These are phyloP conservation scores for Microcebus jonahi DNA, from an alignment of 2,113 vertebrate species.

Conservation along the genomic window DNA sequence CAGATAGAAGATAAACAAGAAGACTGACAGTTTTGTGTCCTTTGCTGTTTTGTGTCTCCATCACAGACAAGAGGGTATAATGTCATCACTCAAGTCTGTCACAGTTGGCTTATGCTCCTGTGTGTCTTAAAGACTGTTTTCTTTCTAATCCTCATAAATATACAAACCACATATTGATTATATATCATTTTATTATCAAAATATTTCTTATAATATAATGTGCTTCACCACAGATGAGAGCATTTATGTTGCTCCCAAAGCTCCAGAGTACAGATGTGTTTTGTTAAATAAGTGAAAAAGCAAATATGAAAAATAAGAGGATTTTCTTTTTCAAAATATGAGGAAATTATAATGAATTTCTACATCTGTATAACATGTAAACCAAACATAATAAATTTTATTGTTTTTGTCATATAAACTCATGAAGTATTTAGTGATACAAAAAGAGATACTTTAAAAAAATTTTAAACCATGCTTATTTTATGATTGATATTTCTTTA, in stretches of 20 bases:
- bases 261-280: neutral
- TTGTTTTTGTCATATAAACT: neutral
- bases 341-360: neutral
- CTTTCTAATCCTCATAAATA: conserved; percentile 65
- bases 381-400: neutral
- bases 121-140: conserved; percentile 81
- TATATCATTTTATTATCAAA: conserved; percentile 63
- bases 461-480: neutral
- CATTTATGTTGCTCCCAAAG: neutral
- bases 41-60: conserved; percentile 84
- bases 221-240: neutral
- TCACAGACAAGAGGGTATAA: conserved; percentile 82
- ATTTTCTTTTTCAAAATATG: conserved; percentile 33
- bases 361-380: neutral
- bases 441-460: neutral
- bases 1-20: conserved; percentile 85
- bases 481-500: neutral
- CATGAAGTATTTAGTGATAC: neutral
- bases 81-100: conserved; percentile 85
- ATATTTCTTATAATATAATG: conserved; percentile 41
- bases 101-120: conserved; percentile 75
- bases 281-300: neutral
- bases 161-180: conserved; percentile 55
- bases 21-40: conserved; percentile 86
- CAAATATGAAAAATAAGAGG: neutral